Conservation (phyloP, 2,797 vertebrate genomes). For the Gila robusta region DNA sequence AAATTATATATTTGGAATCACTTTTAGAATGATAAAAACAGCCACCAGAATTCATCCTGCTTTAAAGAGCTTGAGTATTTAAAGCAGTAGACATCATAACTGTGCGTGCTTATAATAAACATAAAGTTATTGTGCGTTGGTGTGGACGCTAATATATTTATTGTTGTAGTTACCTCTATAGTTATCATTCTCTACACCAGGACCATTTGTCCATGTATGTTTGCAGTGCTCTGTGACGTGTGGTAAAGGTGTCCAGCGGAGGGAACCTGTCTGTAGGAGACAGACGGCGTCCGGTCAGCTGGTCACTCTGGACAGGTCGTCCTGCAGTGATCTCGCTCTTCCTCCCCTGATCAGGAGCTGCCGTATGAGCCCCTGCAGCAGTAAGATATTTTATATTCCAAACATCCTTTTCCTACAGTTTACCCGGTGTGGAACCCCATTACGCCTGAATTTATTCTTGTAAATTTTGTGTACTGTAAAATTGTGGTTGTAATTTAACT, state of each 20-base stretch:
- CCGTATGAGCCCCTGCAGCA: constrained; percentile 82
- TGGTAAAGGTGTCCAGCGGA: constrained; percentile 85
- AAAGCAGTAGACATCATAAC: neutral
- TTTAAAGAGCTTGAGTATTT: neutral
- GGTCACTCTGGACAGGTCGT: constrained; percentile 72
- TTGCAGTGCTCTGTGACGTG: constrained; percentile 90
- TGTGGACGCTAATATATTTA: neutral
- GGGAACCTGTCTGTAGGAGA: constrained; percentile 82
- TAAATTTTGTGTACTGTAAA: neutral
- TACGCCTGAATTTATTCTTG: neutral
- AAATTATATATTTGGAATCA: neutral
- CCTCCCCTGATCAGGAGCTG: constrained; percentile 83
- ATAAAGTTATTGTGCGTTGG: neutral
- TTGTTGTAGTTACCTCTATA: neutral
- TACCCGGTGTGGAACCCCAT: neutral
- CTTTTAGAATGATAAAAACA: neutral
- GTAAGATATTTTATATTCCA: constrained; percentile 76
- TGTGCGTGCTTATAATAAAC: neutral
- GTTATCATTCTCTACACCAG: neutral
- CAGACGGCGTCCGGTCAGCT: constrained; percentile 80
- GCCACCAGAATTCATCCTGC: neutral
- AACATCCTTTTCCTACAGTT: neutral
- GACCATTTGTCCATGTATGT: constrained; percentile 17
- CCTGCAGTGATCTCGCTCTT: constrained; percentile 76
- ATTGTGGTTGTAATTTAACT: constrained; percentile 4